Base-by-base conservation (phyloP, 2,888 invertebrate species). In the Habrosyne pyritoides region DNA sequence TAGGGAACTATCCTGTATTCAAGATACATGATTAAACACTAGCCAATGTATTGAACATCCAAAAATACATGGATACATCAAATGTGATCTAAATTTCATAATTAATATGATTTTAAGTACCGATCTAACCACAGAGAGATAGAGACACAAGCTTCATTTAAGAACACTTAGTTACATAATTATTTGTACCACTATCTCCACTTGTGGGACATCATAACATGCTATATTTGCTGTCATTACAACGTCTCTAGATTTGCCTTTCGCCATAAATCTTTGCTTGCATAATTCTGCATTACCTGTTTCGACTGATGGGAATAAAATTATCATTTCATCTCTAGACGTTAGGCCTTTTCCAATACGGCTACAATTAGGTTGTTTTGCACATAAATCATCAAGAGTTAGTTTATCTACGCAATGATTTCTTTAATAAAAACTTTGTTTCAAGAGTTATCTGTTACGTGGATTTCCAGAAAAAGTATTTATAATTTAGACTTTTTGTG, bases 191-290 rank as follows among this genome's bases (percentile, higher is more conserved):
- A 42, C 42, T 42, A 42, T 42, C 42, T 42, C 14, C 2, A 8
- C 42, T 8, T 18, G 18, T 42, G 18, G 8, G 42, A 42, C 42
- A 42, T 42, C 42, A 18, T 42, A 18, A 42, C n/a, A 18, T 18
- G 42, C 18, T 42, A 18, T 42, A 42, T 42, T 18, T 42, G 42
- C 42, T 42, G 36, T 36, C 14, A 42, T 42, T 42, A 42, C 42
- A 42, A 42, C 42, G 18, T 42, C 42, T 42, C 18, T 8, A 42
- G 18, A 42, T 42, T 18, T 42, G 8, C 42, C 42, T 42, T 42
- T 42, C 42, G 42, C 8, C 42, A 42, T 42, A 42, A 42, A 42
- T 42, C 42, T 42, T 18, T 8, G 18, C 18, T 42, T 42, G 42
- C 42, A 42, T 42, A 42, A 42, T 42, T n/a, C 42, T 18, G 4